Percentiles rank a stretch among this genome's conserved stretches.
phyloP scores from a whole-genome alignment of 2,113 vertebrate species.

The Dipodomys ordii region DNA sequence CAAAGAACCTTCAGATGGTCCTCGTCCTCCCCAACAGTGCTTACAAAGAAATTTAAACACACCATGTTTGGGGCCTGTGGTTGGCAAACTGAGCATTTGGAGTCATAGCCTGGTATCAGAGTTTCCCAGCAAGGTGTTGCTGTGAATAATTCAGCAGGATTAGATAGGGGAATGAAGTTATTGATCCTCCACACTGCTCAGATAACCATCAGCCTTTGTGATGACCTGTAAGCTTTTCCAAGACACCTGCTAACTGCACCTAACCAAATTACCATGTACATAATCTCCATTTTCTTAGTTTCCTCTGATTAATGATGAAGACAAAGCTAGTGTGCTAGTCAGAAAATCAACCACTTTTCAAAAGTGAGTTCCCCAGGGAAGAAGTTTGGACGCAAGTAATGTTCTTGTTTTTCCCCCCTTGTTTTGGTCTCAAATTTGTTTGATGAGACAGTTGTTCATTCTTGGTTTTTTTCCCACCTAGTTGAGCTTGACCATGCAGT shows the following conservation, averaged over 20 bases:
- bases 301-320: background rate
- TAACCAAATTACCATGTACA: background rate
- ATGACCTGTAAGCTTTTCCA: constrained; percentile 64
- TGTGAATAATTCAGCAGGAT: constrained; percentile 63
- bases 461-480: no score
- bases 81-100: background rate
- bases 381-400: background rate
- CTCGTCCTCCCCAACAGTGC: background rate
- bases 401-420: background rate
- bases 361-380: background rate
- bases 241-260: constrained; percentile 40
- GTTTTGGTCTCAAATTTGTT: background rate
- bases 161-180: constrained; percentile 66
- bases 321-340: background rate
- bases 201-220: constrained; percentile 63
- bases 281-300: background rate
- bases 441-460: background rate
- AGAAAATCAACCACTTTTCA: background rate
- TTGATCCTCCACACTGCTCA: constrained; percentile 40
- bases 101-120: background rate
- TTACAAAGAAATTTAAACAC: background rate
- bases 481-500: no score
- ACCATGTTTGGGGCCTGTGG: background rate
- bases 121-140: constrained; percentile 11
- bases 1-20: background rate